Percentiles rank a stretch among this genome's conserved stretches.
Evolutionary conservation across 64 coral and sea anemone genomes (phyloP).

Genomic region (Porites lutea): DNA sequence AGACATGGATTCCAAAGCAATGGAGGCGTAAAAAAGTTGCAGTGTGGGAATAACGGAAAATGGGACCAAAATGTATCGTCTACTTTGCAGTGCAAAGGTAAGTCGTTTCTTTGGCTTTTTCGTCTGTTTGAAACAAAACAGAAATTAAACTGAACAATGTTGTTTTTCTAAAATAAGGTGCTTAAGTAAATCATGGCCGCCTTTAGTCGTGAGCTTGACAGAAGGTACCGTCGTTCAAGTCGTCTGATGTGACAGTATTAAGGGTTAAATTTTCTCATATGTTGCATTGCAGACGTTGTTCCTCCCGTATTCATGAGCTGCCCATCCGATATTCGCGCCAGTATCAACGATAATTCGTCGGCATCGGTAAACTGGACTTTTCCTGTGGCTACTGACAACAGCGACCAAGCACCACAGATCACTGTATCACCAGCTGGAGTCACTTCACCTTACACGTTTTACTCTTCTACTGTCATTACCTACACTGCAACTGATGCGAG

Average conservation of each 20-base stretch:
- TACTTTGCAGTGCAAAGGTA: constrained; percentile 64
- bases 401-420: background rate
- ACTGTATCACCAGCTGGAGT: constrained; percentile 16
- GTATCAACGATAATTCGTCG: constrained; percentile 8
- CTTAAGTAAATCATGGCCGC: too few species aligned
- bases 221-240: too few species aligned
- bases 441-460: constrained; percentile 37
- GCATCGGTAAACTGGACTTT: background rate
- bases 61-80: background rate
- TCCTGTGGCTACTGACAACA: constrained; percentile 61
- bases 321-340: constrained; percentile 67
- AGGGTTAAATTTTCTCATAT: background rate
- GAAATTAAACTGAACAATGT: too few species aligned
- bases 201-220: too few species aligned
- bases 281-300: constrained; percentile 35
- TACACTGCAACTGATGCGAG: too few species aligned
- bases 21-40: constrained; percentile 20
- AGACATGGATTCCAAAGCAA: constrained; percentile 42
- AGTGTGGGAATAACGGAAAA: constrained; percentile 37
- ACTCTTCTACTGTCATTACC: background rate
- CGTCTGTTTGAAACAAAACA: too few species aligned
- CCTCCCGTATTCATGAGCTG: constrained; percentile 62
- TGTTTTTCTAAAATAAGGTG: too few species aligned
- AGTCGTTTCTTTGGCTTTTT: background rate
- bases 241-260: too few species aligned